These are phyloP conservation scores for Pammene fasciana DNA, from an alignment of 2,888 invertebrate genomes.

Conservation along the genomic window DNA sequence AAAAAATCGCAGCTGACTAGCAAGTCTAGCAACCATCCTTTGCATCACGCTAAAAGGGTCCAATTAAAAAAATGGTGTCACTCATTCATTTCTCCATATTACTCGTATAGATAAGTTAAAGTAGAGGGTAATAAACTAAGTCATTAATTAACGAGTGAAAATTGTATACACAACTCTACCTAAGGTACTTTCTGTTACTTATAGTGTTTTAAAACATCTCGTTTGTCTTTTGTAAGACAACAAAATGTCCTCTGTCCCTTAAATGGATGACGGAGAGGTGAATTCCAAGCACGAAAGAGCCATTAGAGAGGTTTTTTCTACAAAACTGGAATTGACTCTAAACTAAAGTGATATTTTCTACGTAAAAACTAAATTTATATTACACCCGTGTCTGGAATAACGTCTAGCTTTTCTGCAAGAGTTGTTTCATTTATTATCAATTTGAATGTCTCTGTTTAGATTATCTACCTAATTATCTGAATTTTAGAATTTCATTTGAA, in stretches of 20 bases:
- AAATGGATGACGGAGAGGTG: slow-evolving; percentile 32
- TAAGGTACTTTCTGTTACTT: background rate
- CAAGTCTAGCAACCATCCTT: no score
- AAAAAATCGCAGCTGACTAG: no score
- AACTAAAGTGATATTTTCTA: slow-evolving; percentile 40
- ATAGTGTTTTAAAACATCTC: slow-evolving; percentile 14
- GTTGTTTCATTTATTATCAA: slow-evolving; percentile 14
- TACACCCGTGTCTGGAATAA: slow-evolving; percentile 31
- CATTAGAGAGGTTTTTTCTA: slow-evolving; percentile 40
- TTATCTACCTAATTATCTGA: slow-evolving; percentile 2
- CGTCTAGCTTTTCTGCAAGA: slow-evolving; percentile 17
- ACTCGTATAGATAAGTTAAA: no score
- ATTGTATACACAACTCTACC: background rate
- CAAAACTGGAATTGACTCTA: slow-evolving; percentile 32
- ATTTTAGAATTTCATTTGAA: slow-evolving; percentile 8
- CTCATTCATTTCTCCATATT: no score
- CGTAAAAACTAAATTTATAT: slow-evolving; percentile 40
- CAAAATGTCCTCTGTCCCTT: slow-evolving; percentile 28
- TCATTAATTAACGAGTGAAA: background rate
- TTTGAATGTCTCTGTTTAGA: slow-evolving; percentile 10
- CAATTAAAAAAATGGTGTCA: no score
- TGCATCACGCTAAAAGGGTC: no score
- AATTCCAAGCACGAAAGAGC: slow-evolving; percentile 38
- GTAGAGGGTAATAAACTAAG: background rate
- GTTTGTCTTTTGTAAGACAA: slow-evolving; percentile 28